These are phyloP conservation scores for Cyphomyrus plagiostoma DNA, from an alignment of 2,113 vertebrate species.

Conservation along the genomic window DNA sequence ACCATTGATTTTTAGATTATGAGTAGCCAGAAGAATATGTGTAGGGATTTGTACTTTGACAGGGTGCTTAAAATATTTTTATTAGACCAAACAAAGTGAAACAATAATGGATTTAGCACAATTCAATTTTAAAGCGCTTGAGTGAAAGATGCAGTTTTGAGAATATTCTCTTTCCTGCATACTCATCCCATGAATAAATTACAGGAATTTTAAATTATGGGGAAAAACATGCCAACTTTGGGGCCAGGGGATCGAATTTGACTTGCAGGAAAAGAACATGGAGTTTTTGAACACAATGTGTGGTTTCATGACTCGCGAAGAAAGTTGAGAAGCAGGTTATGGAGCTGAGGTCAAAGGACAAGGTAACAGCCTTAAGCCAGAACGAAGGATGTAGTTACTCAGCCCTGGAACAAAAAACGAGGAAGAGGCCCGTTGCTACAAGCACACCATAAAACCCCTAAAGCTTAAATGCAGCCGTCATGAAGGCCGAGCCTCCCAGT, in stretches of 20 bases:
- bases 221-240: not conserved
- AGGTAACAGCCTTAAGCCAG: not conserved
- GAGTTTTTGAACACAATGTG: not conserved
- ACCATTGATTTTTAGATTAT: constrained; percentile 6
- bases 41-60: not conserved
- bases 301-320: not conserved
- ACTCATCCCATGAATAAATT: not conserved
- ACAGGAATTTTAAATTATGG: not conserved
- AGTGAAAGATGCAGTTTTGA: not conserved
- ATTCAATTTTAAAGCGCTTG: not conserved
- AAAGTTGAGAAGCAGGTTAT: not conserved
- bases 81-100: constrained; percentile 4
- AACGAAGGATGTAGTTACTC: not conserved
- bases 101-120: constrained; percentile 4
- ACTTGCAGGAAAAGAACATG: not conserved
- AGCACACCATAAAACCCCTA: not conserved
- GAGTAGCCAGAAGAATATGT: not conserved
- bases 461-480: not conserved
- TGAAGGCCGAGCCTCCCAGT: not conserved
- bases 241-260: not conserved
- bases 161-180: not conserved
- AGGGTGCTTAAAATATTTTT: not conserved
- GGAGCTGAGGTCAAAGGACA: not conserved
- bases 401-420: not conserved
- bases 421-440: not conserved